Conservation (phyloP, 2,797 vertebrate species). For the Cichlasoma orientale region DNA sequence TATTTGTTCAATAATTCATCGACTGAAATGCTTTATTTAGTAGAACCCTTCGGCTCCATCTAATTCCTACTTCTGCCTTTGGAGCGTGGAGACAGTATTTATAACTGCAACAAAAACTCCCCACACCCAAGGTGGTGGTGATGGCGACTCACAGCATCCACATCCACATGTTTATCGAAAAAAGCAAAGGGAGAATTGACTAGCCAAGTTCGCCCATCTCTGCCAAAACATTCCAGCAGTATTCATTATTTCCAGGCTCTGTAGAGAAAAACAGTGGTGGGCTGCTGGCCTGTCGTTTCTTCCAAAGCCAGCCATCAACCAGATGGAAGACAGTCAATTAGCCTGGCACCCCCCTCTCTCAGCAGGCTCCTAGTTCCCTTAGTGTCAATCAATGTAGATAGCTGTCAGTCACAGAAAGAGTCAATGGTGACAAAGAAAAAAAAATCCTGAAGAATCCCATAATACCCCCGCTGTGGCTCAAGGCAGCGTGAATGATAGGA, state of each 20-base stretch:
- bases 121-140: slow-evolving; percentile 18
- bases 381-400: slow-evolving; percentile 75
- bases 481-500: slow-evolving; percentile 60
- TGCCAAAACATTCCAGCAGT: slow-evolving; percentile 35
- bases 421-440: slow-evolving; percentile 38
- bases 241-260: slow-evolving; percentile 41
- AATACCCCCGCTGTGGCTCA: slow-evolving; percentile 54
- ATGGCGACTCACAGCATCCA: slow-evolving; percentile 31
- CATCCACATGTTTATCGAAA: slow-evolving; percentile 42
- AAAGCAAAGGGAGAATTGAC: slow-evolving; percentile 30
- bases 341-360: slow-evolving; percentile 46
- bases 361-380: slow-evolving; percentile 47
- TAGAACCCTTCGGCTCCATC: slow-evolving; percentile 52
- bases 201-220: slow-evolving; percentile 24
- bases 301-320: slow-evolving; percentile 58
- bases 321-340: slow-evolving; percentile 75
- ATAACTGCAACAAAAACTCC: slow-evolving; percentile 35
- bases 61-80: slow-evolving; percentile 62
- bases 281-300: slow-evolving; percentile 32
- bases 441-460: slow-evolving; percentile 52
- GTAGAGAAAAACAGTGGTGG: slow-evolving; percentile 37
- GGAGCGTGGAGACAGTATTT: slow-evolving; percentile 48
- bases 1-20: slow-evolving; percentile 77
- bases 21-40: slow-evolving; percentile 72
- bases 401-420: slow-evolving; percentile 74